phyloP scores from a whole-genome alignment of 2,113 vertebrate genomes.

The Elephantulus edwardii region DNA sequence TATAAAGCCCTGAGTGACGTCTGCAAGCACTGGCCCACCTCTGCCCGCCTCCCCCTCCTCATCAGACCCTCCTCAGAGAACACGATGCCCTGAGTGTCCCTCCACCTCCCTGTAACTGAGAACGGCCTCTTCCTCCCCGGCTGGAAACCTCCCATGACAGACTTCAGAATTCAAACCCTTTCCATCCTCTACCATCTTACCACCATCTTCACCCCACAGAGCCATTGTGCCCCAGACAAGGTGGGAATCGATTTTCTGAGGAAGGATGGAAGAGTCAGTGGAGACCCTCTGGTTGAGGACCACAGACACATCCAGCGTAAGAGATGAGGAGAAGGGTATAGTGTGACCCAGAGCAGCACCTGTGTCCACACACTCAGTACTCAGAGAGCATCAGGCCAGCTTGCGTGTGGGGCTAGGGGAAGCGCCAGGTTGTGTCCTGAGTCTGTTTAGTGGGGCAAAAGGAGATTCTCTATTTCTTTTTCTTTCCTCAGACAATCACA shows the following conservation, averaged over 20 bases:
- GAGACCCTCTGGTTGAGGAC: neutral
- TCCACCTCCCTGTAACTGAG: neutral
- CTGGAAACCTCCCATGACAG: neutral
- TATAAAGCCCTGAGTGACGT: slow-evolving; percentile 42
- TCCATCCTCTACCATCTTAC: neutral
- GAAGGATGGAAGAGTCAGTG: neutral
- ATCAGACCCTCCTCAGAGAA: neutral
- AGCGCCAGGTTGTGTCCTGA: neutral
- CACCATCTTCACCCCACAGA: neutral
- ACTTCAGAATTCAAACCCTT: neutral
- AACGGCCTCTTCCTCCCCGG: neutral
- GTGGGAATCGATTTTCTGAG: neutral
- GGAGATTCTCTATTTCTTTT: neutral
- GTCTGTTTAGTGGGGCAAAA: fast-evolving
- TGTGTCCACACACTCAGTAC: neutral
- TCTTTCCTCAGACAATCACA: neutral
- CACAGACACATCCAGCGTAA: neutral
- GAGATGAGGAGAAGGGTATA: neutral
- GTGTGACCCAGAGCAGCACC: neutral
- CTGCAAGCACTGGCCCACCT: slow-evolving; percentile 6
- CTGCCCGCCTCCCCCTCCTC: neutral
- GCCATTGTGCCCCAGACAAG: neutral
- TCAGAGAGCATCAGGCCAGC: neutral
- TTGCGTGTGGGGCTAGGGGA: neutral
- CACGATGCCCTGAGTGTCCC: neutral